Base-by-base conservation (phyloP, 2,113 vertebrate species). In the Prunella himalayana region DNA sequence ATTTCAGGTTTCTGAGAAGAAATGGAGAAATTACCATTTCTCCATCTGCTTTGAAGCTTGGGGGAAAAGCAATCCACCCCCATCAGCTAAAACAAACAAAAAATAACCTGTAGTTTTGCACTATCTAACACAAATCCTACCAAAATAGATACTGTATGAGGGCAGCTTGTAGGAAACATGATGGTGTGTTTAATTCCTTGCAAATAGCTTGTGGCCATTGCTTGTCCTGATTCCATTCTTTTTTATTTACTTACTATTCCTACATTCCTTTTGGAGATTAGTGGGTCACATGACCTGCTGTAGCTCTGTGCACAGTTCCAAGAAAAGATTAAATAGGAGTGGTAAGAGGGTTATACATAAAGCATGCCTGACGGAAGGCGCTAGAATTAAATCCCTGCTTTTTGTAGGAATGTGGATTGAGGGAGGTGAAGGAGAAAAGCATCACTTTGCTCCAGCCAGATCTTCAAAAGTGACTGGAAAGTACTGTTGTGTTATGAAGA, bases 1-100 rank as follows among this genome's bases (percentile, higher is more conserved):
- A 96, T 93, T 71, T 70, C 80, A 83, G 47, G 64, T 92, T 97
- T 83, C 86, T 90, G n/a, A n/a, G n/a, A n/a, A n/a, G n/a, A n/a
- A n/a, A n/a, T n/a, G n/a, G n/a, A n/a, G n/a, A n/a, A n/a, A 81
- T 90, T 90, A 90, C 68, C 35, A 7, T 77, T 94, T 86, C 54
- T 81, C 60, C 0, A 1, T 88, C 79, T 96, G 94, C 76, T 96
- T 90, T 88, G 72, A 59, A 88, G 59, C 47, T 88, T 59, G 30
- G 31, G 18, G 13, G 8, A 22, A 70, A 88, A 56, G 66, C 60
- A 70, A 42, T 50, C 44, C 2, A 2, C 22, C 71, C n/a, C 17
- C 44, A 39, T 51, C 1, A 2, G 44, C 44, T 9, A 15, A 83
- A 90, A 72, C n/a, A 70, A 95, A 90, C 35, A 37, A 63, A 89